phyloP scores from a whole-genome alignment of 2,888 invertebrate genomes.

The Eremobia ochroleuca region DNA sequence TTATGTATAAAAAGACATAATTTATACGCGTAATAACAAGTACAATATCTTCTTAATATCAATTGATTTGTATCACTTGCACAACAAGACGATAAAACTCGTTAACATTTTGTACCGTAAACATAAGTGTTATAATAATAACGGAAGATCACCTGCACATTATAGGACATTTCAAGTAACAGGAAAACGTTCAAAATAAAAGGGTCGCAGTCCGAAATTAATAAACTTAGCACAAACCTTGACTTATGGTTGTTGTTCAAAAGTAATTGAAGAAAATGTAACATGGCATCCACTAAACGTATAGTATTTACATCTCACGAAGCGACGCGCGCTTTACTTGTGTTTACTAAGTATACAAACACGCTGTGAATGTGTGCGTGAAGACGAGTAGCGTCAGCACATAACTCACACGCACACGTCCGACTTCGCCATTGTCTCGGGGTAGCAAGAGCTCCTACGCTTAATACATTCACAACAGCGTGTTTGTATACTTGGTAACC shows the following conservation, averaged over 20 bases:
- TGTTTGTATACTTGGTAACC: neutral
- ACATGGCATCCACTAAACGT: neutral
- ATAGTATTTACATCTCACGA: neutral
- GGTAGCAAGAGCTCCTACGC: neutral
- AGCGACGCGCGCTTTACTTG: neutral
- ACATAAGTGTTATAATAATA: neutral
- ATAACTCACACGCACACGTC: neutral
- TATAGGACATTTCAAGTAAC: slow-evolving; percentile 7
- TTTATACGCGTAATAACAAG: neutral
- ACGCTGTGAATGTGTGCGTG: neutral
- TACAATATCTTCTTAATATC: neutral
- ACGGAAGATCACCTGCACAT: slow-evolving; percentile 21
- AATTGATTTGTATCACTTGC: neutral
- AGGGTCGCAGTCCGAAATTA: neutral
- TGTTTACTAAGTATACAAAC: neutral
- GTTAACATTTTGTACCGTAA: neutral
- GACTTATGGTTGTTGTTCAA: neutral
- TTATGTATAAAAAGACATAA: neutral
- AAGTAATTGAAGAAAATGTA: neutral
- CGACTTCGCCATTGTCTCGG: neutral
- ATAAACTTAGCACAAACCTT: neutral
- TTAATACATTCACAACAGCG: neutral
- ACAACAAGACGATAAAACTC: neutral
- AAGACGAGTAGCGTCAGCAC: neutral
- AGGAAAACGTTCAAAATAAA: neutral